Conservation (phyloP, 2,797 vertebrate species). For the Sebastes paucispinis region DNA sequence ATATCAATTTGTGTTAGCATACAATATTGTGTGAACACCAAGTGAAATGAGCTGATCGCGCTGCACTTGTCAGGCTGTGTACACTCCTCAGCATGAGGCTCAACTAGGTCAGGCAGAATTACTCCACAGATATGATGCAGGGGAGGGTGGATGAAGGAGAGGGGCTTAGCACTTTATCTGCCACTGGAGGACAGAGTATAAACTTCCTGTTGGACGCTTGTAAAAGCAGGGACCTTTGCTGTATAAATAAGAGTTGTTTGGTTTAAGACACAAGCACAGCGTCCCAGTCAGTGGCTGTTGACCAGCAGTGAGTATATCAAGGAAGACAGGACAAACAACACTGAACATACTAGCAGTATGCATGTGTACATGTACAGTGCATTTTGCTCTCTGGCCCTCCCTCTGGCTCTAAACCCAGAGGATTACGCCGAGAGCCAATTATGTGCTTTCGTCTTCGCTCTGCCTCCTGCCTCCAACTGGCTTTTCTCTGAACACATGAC, state of each 20-base stretch:
- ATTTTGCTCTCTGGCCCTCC: slow-evolving; percentile 12
- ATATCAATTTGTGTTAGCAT: neutral
- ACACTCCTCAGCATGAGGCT: neutral
- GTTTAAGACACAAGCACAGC: neutral
- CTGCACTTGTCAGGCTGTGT: slow-evolving; percentile 1
- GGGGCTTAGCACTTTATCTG: slow-evolving; percentile 26
- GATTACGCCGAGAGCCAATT: slow-evolving; percentile 78
- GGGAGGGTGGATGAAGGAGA: neutral
- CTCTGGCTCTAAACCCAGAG: slow-evolving; percentile 37
- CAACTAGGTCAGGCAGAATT: slow-evolving; percentile 46
- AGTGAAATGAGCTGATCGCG: neutral
- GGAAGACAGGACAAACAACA: neutral
- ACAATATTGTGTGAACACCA: neutral
- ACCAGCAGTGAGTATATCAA: neutral
- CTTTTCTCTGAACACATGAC: slow-evolving; percentile 29
- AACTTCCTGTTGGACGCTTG: slow-evolving; percentile 32
- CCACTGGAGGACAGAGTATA: slow-evolving; percentile 10
- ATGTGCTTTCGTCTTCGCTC: slow-evolving; percentile 56
- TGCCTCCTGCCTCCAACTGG: slow-evolving; percentile 34
- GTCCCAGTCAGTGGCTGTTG: neutral
- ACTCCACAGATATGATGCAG: slow-evolving; percentile 13
- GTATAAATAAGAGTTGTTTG: slow-evolving; percentile 13
- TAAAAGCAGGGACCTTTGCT: neutral
- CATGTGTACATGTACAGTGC: neutral
- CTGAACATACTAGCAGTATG: neutral